Evolutionary conservation across 1,140 invertebrate species (phyloP), one percentile per base, ranked within the genome.

Genomic region (Saxidomus purpurata): DNA sequence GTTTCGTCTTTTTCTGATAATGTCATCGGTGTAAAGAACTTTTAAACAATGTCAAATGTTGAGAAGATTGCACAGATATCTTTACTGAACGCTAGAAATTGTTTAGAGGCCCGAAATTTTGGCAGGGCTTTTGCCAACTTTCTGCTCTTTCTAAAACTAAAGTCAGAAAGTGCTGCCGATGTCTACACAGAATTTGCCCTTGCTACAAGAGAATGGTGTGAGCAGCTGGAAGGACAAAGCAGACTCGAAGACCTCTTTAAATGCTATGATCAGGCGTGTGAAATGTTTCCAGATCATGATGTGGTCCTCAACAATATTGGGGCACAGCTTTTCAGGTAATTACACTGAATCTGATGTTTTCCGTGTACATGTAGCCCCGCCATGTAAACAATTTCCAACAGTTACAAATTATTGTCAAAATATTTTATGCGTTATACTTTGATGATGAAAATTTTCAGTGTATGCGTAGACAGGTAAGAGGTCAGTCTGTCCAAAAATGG

Each of bases 301-400:
- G 82, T 91, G 31, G 89, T 96, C 31, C 84, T 96, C n/a, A 95
- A 94, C 79, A 95, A 94, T 87, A 93, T 96, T 76, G 95, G 95
- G 38, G 93, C 94, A 89, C 95, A 96, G 89, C 89, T 96, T 15
- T 95, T 95, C 86, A 96, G 96, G 96, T 96, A 90, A 40, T 43
- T 43, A 43, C 43, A 43, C 43, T n/a, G n/a, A n/a, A n/a, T n/a
- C n/a, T n/a, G n/a, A n/a, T n/a, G n/a, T n/a, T n/a, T n/a, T n/a
- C n/a, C n/a, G n/a, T n/a, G n/a, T n/a, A n/a, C n/a, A n/a, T n/a
- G n/a, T n/a, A n/a, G n/a, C n/a, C n/a, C n/a, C n/a, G n/a, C n/a
- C n/a, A n/a, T n/a, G n/a, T n/a, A n/a, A n/a, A n/a, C n/a, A n/a
- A n/a, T n/a, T n/a, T n/a, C n/a, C n/a, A n/a, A n/a, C n/a, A n/a